These are phyloP conservation scores for Catharus ustulatus DNA, from an alignment of 2,797 vertebrate genomes.

Conservation along the genomic window DNA sequence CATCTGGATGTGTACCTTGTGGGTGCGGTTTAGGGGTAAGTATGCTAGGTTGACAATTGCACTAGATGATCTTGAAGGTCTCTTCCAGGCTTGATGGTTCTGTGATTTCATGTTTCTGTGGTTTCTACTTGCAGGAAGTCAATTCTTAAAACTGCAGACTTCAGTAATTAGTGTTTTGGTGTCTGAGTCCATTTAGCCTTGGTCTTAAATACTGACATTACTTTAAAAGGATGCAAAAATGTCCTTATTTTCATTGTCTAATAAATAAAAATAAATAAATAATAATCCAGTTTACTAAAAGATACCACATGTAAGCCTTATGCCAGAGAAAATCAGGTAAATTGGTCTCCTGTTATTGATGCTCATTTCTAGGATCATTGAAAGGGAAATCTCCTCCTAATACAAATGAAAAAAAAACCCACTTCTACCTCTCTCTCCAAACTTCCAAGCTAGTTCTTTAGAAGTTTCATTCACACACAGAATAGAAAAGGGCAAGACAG, in stretches of 20 bases:
- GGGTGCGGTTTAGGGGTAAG: too few species aligned
- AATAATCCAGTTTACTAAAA: background rate
- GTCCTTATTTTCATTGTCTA: background rate
- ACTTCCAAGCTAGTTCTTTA: background rate
- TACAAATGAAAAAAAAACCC: background rate
- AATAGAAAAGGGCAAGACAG: background rate
- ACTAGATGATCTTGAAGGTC: background rate
- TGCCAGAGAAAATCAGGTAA: background rate
- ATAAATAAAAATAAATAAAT: background rate
- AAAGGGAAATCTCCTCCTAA: background rate
- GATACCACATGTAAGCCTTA: background rate
- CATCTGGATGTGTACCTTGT: too few species aligned
- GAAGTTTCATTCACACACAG: rapidly evolving
- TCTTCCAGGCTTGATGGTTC: background rate
- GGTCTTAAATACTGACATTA: background rate
- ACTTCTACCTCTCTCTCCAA: background rate
- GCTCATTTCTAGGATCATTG: background rate
- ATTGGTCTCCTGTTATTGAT: background rate
- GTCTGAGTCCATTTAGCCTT: background rate
- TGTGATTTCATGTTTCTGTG: background rate
- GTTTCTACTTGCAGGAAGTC: background rate
- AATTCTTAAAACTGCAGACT: background rate
- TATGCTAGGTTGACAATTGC: background rate
- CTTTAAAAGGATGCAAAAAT: background rate
- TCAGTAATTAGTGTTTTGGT: background rate